Percentiles rank a stretch among this genome's conserved stretches.
These are phyloP conservation scores for Syngnathus acus DNA, from an alignment of 2,797 vertebrate species.

Conservation along the genomic window DNA sequence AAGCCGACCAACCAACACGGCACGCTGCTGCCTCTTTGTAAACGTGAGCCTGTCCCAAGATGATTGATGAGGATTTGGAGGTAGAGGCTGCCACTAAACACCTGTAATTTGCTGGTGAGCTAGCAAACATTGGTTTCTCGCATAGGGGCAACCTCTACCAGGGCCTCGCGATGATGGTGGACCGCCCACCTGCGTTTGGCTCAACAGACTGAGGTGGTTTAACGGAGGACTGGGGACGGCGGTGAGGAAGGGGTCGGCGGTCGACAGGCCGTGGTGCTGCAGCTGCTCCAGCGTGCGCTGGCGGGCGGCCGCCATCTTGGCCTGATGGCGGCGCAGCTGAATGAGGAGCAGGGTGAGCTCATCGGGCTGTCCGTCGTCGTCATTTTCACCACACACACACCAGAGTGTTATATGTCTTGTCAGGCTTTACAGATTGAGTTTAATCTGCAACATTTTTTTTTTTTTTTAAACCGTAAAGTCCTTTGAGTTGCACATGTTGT, in stretches of 20 bases:
- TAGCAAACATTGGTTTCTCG: not conserved
- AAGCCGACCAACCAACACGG: conserved; percentile 32
- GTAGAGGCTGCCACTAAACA: conserved; percentile 1
- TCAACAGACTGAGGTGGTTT: conserved; percentile 32
- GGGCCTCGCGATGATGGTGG: conserved; percentile 17
- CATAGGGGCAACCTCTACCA: conserved; percentile 45
- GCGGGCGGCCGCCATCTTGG: conserved; percentile 84
- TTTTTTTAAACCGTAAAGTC: too few species aligned
- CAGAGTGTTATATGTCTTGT: not conserved
- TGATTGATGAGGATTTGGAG: not conserved
- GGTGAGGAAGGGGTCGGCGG: conserved; percentile 47
- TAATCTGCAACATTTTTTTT: too few species aligned
- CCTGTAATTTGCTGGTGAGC: not conserved
- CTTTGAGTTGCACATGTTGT: too few species aligned
- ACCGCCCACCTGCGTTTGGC: conserved; percentile 56
- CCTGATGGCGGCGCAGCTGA: conserved; percentile 89
- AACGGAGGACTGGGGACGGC: conserved; percentile 29
- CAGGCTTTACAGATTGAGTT: too few species aligned
- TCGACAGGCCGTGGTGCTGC: conserved; percentile 60
- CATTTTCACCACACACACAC: conserved; percentile 1
- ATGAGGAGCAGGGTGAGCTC: conserved; percentile 94
- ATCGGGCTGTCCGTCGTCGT: conserved; percentile 80
- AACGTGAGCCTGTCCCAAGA: not conserved
- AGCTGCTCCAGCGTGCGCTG: conserved; percentile 82
- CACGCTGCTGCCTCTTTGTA: conserved; percentile 7